Conservation (phyloP, 2,888 invertebrate genomes). For the Drosophila meridionalis region DNA sequence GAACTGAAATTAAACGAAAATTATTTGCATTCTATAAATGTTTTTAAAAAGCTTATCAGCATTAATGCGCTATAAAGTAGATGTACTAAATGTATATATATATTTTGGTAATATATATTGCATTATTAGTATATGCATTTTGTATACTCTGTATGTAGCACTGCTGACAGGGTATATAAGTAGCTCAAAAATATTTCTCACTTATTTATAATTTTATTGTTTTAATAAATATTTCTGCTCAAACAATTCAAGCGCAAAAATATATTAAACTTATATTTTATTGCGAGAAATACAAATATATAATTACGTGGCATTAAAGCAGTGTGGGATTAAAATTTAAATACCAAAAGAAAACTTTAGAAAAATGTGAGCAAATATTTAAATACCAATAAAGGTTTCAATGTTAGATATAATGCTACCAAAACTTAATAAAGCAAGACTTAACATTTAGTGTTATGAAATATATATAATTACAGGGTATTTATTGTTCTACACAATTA, state of each 20-base stretch:
- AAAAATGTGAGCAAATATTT: no score
- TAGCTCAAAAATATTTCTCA: no score
- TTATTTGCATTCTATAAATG: slow-evolving; percentile 10
- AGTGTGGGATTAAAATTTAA: background rate
- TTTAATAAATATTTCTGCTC: background rate
- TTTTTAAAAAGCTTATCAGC: slow-evolving; percentile 4
- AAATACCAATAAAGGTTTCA: background rate
- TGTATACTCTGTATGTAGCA: background rate
- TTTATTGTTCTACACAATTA: background rate
- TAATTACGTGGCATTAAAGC: background rate
- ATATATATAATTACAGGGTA: background rate
- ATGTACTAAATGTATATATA: background rate
- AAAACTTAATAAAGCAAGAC: background rate
- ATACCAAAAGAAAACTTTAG: background rate
- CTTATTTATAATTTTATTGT: background rate
- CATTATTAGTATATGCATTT: background rate
- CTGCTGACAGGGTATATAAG: no score
- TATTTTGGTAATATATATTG: background rate
- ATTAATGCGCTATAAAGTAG: background rate
- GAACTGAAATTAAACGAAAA: slow-evolving; percentile 5
- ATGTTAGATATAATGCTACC: background rate
- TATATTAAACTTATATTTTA: background rate
- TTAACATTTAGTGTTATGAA: background rate
- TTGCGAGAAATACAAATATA: background rate
- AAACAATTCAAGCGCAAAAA: background rate